Evolutionary conservation across 2,888 invertebrate species (phyloP).

Genomic region (Drosophila paranaensis): DNA sequence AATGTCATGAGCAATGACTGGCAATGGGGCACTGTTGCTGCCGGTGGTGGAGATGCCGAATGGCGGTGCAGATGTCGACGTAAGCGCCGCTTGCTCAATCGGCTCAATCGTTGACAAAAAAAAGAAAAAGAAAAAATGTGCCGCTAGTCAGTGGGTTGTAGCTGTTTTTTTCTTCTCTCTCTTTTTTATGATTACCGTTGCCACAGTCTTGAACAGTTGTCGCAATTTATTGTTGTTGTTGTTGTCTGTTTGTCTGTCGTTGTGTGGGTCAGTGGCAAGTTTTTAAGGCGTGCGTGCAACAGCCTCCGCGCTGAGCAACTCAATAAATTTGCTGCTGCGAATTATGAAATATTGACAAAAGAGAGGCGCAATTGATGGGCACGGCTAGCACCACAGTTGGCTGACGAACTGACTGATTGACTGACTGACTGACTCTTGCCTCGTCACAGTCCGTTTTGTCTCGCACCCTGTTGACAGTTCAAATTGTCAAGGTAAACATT

Average conservation of each 20-base stretch:
- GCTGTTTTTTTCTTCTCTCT: slow-evolving; percentile 5
- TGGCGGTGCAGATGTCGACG: slow-evolving; percentile 34
- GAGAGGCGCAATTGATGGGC: slow-evolving; percentile 59
- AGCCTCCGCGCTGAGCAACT: slow-evolving; percentile 11
- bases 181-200: slow-evolving; percentile 46
- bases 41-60: neutral
- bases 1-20: slow-evolving; percentile 80
- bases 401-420: neutral
- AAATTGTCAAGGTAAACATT: slow-evolving; percentile 70
- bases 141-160: slow-evolving; percentile 46
- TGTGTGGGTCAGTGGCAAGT: slow-evolving; percentile 78
- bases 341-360: slow-evolving; percentile 60
- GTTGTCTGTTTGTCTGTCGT: slow-evolving; percentile 31
- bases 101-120: slow-evolving; percentile 65
- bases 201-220: slow-evolving; percentile 45
- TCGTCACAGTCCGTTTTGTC: slow-evolving; percentile 38
- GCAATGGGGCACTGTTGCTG: slow-evolving; percentile 45
- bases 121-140: slow-evolving; percentile 31
- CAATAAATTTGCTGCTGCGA: slow-evolving; percentile 45
- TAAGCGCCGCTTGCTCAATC: slow-evolving; percentile 69
- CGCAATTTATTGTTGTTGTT: slow-evolving; percentile 55
- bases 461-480: slow-evolving; percentile 45
- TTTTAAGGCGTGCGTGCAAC: slow-evolving; percentile 35
- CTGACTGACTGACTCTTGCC: neutral
- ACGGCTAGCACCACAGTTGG: slow-evolving; percentile 24